Evolutionary conservation across 2,113 vertebrate species (phyloP).

Genomic region (Sitta europaea): DNA sequence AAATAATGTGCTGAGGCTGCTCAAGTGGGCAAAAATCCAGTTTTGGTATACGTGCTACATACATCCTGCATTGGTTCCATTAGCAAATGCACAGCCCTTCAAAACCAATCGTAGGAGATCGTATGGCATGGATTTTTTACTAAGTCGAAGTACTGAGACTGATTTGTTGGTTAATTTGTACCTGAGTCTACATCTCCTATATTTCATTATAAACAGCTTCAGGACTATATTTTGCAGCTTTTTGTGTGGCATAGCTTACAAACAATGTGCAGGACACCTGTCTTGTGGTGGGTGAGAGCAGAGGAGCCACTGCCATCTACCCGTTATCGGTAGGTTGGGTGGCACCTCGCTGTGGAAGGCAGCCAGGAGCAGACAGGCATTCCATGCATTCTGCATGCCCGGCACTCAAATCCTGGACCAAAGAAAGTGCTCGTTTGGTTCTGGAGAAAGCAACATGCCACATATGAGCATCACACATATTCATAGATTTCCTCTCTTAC

Average conservation of each 20-base stretch:
- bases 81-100: neutral
- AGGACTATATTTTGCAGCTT: neutral
- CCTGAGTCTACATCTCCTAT: neutral
- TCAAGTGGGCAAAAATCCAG: neutral
- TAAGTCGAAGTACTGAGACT: neutral
- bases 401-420: neutral
- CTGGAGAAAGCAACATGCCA: neutral
- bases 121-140: neutral
- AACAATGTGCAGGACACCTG: rapidly evolving
- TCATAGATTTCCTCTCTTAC: neutral
- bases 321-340: rapidly evolving
- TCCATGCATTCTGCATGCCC: neutral
- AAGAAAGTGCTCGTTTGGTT: neutral
- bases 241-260: neutral
- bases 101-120: neutral
- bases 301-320: neutral
- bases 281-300: neutral
- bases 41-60: neutral
- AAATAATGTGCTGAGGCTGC: neutral
- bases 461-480: rapidly evolving
- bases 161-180: neutral
- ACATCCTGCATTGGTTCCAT: neutral
- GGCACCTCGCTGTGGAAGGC: neutral
- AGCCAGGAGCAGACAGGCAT: neutral
- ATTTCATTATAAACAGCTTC: neutral